phyloP scores from a whole-genome alignment of 2,113 vertebrate species.

The Gobio gobio region DNA sequence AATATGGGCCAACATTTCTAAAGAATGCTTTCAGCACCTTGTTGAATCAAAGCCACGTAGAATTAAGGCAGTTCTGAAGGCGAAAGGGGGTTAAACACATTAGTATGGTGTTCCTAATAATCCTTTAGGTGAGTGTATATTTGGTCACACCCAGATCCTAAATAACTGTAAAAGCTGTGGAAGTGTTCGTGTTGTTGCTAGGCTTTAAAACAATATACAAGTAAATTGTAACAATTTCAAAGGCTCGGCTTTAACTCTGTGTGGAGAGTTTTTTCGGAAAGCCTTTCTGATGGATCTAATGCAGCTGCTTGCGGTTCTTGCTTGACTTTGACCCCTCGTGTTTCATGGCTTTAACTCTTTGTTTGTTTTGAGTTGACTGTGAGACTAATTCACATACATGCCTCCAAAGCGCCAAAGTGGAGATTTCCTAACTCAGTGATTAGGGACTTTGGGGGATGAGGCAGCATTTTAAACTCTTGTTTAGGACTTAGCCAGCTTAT shows the following conservation, averaged over 20 bases:
- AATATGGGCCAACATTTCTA: too few species aligned
- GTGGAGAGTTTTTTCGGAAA: neutral
- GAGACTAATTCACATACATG: slow-evolving; percentile 46
- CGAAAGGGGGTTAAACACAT: too few species aligned
- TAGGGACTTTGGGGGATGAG: slow-evolving; percentile 50
- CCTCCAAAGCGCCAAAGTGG: slow-evolving; percentile 47
- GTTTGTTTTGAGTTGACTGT: slow-evolving; percentile 61
- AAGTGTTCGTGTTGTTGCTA: neutral
- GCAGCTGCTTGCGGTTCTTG: neutral
- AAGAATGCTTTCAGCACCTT: too few species aligned
- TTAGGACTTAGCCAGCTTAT: slow-evolving; percentile 55
- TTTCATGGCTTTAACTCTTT: slow-evolving; percentile 49
- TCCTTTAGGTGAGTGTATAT: too few species aligned
- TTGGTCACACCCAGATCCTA: neutral
- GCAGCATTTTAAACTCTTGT: slow-evolving; percentile 43
- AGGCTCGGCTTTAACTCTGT: neutral
- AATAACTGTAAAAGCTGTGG: neutral
- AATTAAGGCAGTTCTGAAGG: too few species aligned
- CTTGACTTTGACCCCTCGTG: slow-evolving; percentile 8
- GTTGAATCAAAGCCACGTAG: too few species aligned
- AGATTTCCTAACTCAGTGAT: slow-evolving; percentile 55
- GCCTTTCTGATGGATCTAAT: neutral
- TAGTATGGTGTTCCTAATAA: too few species aligned
- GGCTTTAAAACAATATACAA: neutral
- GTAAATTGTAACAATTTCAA: neutral